Conservation (phyloP, 2,888 invertebrate genomes). For the Caenorhabditis becei region DNA sequence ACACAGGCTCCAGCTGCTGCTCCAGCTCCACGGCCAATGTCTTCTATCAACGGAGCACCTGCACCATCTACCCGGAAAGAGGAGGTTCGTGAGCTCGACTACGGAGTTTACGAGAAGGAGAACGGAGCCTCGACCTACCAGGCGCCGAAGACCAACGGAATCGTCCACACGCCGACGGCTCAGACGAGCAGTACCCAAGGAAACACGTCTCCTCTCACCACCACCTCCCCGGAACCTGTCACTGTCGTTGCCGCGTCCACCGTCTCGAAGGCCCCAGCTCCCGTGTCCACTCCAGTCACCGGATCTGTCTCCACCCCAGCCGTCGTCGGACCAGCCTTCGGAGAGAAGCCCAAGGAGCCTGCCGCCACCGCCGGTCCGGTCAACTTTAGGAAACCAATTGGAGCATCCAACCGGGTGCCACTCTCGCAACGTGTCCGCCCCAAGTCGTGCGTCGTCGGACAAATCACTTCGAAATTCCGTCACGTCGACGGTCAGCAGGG, state of each 20-base stretch:
- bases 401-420: constrained; percentile 55
- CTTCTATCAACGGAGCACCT: constrained; percentile 1
- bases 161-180: constrained; percentile 34
- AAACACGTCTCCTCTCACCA: constrained; percentile 29
- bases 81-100: constrained; percentile 58
- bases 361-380: constrained; percentile 9
- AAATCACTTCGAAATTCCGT: constrained; percentile 77
- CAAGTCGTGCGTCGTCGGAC: constrained; percentile 76
- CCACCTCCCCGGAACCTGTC: constrained; percentile 43
- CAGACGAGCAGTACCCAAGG: constrained; percentile 55
- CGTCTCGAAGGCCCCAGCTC: background rate
- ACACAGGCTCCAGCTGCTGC: constrained; percentile 25
- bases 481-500: constrained; percentile 73
- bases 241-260: constrained; percentile 19
- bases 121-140: constrained; percentile 24
- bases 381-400: constrained; percentile 53
- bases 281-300: constrained; percentile 17
- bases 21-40: constrained; percentile 37
- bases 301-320: constrained; percentile 50
- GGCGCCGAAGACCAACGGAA: background rate
- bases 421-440: constrained; percentile 67
- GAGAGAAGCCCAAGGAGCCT: constrained; percentile 36
- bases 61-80: constrained; percentile 16
- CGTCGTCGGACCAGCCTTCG: constrained; percentile 38
- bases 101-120: constrained; percentile 51